Base-by-base conservation (phyloP, 2,888 invertebrate genomes). In the Stenoptilia bipunctidactyla region DNA sequence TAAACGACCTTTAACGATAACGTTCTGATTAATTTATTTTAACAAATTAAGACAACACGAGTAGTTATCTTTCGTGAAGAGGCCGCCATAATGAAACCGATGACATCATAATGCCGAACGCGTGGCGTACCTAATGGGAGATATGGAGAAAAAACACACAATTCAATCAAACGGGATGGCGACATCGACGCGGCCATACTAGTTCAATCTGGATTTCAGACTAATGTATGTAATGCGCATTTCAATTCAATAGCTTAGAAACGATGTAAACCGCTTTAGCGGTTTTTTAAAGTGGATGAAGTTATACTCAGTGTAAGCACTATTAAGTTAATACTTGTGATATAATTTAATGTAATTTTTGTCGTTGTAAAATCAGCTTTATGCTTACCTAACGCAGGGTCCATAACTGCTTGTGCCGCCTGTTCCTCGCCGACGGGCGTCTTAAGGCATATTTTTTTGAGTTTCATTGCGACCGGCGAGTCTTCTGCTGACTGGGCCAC, bases 361-460 rank as follows among this genome's bases (percentile, higher is more conserved):
- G 20, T 20, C 20, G 8, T 5, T 5, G 20, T 3, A 30, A 34
- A 34, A 13, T 34, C 2, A 13, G 9, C 34, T 4, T 3, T 14
- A 34, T 5, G 9, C 70, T 72, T 68, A 88, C 88, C 88, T 85
- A 88, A 84, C 75, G 87, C 86, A 60, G 88, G 87, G 75, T 88
- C 88, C 76, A 88, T 82, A 59, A 88, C 86, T 73, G 89, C 88
- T 79, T 88, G 88, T 66, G 87, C 88, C 56, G 88, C 88, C 71
- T 88, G 88, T 70, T 89, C 89, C 72, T 89, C 89, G 73, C 88
- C 86, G 50, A 88, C 85, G 59, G 89, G 89, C 79, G 89, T 89
- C 74, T 89, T 87, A 74, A 89, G 86, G 88, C 89, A 89, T 71
- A 88, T 88, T 86, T 89, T 89, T 84, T 89, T 89, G 77, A 89